Evolutionary conservation across 2,888 invertebrate genomes (phyloP), one percentile per base, ranked within the genome.

Genomic region (Pammene fasciana): DNA sequence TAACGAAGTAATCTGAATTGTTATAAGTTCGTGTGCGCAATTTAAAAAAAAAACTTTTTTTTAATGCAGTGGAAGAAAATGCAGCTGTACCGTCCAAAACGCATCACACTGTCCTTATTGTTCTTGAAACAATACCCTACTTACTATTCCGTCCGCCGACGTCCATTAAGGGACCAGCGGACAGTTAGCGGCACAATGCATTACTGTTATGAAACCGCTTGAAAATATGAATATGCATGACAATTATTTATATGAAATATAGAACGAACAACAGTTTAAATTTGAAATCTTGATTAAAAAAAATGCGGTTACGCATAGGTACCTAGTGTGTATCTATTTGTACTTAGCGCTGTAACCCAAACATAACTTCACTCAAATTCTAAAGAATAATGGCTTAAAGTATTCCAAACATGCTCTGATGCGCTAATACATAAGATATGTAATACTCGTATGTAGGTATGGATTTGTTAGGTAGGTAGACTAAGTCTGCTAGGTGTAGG

Each of bases 211-310:
- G 26, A 50, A 48, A 68, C 50, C 41, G 43, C 50, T 36, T 70
- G 65, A 59, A 64, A 64, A 68, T 60, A 46, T 70, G 65, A 59
- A 64, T 68, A 68, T 60, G 52, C 70, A 65, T 59, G 52, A 46
- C 57, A n/a, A 50, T 52, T 14, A 50, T 67, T 54, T 55, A 34
- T 57, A 34, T 14, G 68, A 38, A 56, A 59, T 57, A 45, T 54
- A 52, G 68, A 59, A 52, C 59, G 18, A 9, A 16, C 55, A 54
- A 6, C 26, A 26, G n/a, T 59, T 26, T 41, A 18, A 4, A 14
- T 14, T 8, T 14, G 11, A 6, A 41, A 16, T 16, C 14, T 9
- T 6, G 34, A 7, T 14, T 43, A 8, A n/a, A 5, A 9, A 5
- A n/a, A 43, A 0, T 3, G 6, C 9, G 8, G 13, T 52, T 13